Evolutionary conservation across 1,140 invertebrate genomes (phyloP), one percentile per base, ranked within the genome.

Genomic region (Myzus persicae): DNA sequence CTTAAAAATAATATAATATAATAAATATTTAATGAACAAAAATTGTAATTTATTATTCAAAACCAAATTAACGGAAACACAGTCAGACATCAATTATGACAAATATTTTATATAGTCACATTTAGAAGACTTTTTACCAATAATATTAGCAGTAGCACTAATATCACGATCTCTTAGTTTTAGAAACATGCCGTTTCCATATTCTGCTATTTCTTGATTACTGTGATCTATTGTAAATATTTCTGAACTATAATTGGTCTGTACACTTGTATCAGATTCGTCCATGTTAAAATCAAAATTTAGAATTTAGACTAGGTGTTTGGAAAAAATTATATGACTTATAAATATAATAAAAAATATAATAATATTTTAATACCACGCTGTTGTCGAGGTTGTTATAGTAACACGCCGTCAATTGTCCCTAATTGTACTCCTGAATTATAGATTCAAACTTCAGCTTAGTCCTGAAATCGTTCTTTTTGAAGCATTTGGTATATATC

Each of bases 131-230:
- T 51, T 38, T 44, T 90, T 90, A 59, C 48, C 40, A 14, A 42
- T n/a, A 11, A 67, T 36, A n/a, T 20, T 44, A 20, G 54, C n/a
- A n/a, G 24, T 24, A 1, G 14, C 54, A 22, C 38, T 67, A 14
- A 91, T 82, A 76, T 36, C 44, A 22, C 20, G 36, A 46, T 92
- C 91, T 92, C 44, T 92, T 24, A 92, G 36, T 1, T 82, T 92
- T 36, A 46, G 11, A 48, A 81, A 92, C 40, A 36, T 38, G 3
- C 22, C 44, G 36, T 92, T 5, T 38, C 59, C 91, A 36, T 92
- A 92, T 44, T 76, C 59, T 24, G 91, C 59, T 24, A 46, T 46
- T 36, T 76, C 40, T 31, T 26, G 44, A 24, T 36, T 44, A 85
- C 42, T 9, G 1, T 5, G 6, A 40, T 40, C 22, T 26, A 11